Evolutionary conservation across 2,113 vertebrate species (phyloP).

Genomic region (Lophius piscatorius): DNA sequence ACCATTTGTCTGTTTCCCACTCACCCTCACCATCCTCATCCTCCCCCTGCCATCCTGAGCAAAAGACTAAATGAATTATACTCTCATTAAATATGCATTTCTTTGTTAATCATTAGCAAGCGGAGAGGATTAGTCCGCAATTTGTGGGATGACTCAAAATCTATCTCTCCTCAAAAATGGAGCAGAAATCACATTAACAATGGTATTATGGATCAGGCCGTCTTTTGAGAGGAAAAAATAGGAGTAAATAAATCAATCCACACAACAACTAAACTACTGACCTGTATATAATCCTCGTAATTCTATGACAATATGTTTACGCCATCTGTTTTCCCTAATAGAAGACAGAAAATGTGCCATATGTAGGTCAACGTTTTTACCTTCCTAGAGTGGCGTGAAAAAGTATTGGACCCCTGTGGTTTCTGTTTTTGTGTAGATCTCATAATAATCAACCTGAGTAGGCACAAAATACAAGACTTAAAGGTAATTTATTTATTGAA

Average conservation of each 20-base stretch:
- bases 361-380: conserved; percentile 20
- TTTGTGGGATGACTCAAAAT: conserved; percentile 80
- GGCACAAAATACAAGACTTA: too few relatives aligned
- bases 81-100: conserved; percentile 80
- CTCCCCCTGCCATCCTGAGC: conserved; percentile 56
- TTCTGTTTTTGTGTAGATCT: too few relatives aligned
- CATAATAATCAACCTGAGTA: too few relatives aligned
- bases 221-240: conserved; percentile 46
- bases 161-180: conserved; percentile 74
- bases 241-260: conserved; percentile 51
- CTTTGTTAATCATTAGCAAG: conserved; percentile 81
- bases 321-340: conserved; percentile 61
- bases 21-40: conserved; percentile 32
- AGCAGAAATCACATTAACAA: conserved; percentile 71
- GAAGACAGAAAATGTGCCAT: conserved; percentile 12
- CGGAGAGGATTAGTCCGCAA: conserved; percentile 80
- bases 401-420: too few relatives aligned
- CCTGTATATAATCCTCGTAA: conserved; percentile 46
- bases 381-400: too few relatives aligned
- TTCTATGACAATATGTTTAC: conserved; percentile 63
- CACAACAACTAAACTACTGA: conserved; percentile 46
- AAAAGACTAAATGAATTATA: conserved; percentile 79
- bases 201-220: conserved; percentile 54
- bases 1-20: conserved; percentile 54
- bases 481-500: too few relatives aligned